These are phyloP conservation scores for Rhyacophila evoluta DNA, from an alignment of 2,888 invertebrate species.

Conservation along the genomic window DNA sequence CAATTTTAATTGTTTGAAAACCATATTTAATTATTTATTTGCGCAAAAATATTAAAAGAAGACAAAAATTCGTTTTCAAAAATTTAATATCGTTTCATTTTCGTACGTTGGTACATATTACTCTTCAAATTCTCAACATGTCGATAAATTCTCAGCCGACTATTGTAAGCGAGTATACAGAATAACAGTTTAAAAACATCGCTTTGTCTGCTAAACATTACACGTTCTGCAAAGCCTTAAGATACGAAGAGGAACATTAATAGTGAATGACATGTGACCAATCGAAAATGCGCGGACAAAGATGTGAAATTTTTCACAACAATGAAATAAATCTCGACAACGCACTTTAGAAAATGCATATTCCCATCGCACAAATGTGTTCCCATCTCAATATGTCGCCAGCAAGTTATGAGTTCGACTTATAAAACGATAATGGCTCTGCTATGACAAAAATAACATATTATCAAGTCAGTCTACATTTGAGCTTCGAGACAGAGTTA, in stretches of 20 bases:
- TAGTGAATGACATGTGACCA: background rate
- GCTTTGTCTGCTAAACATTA: background rate
- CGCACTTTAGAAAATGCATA: background rate
- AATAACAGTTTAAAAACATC: no score
- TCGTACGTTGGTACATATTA: no score
- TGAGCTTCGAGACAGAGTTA: background rate
- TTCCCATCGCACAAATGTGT: background rate
- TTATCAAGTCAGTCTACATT: background rate
- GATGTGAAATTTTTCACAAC: slow-evolving; percentile 32
- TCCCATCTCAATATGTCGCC: slow-evolving; percentile 12
- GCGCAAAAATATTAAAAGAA: no score
- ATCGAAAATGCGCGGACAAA: background rate
- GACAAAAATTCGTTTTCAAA: no score
- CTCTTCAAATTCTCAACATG: no score
- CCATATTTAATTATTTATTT: no score
- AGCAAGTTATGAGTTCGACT: background rate
- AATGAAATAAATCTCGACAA: slow-evolving; percentile 3
- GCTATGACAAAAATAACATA: background rate
- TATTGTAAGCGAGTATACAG: no score
- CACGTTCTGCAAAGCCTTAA: background rate
- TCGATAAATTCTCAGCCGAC: no score
- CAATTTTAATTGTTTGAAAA: no score
- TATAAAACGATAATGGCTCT: background rate
- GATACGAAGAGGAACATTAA: background rate
- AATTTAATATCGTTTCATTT: no score